A percentile compares a stretch with the other conserved stretches of the same genome.
These are phyloP conservation scores for Campylomormyrus numenius DNA, from an alignment of 2,113 vertebrate species.

Conservation along the genomic window DNA sequence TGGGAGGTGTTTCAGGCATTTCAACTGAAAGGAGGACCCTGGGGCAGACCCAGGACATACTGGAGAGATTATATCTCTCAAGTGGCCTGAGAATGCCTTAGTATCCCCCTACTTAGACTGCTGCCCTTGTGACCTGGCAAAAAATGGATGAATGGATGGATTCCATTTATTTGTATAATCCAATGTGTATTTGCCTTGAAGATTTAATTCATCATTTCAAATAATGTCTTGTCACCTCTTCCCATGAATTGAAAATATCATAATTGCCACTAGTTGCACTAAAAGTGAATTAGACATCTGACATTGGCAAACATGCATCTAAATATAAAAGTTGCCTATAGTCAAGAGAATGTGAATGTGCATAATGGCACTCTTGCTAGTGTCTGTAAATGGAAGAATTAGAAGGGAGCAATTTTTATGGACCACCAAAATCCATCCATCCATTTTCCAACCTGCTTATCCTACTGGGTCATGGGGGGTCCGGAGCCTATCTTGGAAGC, in stretches of 20 bases:
- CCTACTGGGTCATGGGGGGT: too few species aligned
- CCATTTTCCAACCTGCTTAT: too few species aligned
- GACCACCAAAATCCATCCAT: not conserved
- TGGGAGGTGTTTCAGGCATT: not conserved
- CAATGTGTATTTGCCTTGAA: not conserved
- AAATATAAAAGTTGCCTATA: too few species aligned
- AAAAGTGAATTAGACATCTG: too few species aligned
- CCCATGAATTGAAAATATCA: too few species aligned
- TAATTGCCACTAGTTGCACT: too few species aligned
- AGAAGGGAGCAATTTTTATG: not conserved
- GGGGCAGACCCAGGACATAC: not conserved
- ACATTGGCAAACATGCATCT: too few species aligned
- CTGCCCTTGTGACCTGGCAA: not conserved
- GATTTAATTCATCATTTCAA: too few species aligned
- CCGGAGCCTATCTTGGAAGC: too few species aligned
- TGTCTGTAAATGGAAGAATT: not conserved
- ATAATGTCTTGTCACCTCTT: too few species aligned
- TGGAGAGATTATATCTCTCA: not conserved
- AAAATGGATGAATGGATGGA: not conserved
- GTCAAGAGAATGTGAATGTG: too few species aligned
- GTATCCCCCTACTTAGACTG: not conserved
- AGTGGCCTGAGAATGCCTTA: not conserved
- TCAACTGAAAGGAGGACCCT: not conserved
- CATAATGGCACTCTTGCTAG: too few species aligned
- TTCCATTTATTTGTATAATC: not conserved